These are phyloP conservation scores for Platerodrilus igneus DNA, from an alignment of 2,888 invertebrate species.

Conservation along the genomic window DNA sequence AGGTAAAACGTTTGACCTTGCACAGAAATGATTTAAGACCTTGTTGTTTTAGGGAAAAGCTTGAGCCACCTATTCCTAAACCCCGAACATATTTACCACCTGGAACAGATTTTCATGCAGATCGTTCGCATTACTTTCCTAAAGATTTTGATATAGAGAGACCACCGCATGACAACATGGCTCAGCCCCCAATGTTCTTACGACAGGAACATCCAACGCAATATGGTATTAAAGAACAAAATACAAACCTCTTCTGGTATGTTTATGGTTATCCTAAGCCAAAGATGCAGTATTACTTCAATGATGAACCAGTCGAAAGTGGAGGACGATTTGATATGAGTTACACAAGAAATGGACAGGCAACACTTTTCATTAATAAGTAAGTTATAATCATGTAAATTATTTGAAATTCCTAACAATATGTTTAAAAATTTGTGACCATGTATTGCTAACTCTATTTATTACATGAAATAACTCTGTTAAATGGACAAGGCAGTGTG, in stretches of 20 bases:
- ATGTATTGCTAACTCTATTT: too few species aligned
- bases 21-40: conserved; percentile 8
- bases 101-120: conserved; percentile 78
- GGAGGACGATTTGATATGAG: conserved; percentile 83
- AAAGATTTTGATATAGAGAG: conserved; percentile 88
- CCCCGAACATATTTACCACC: conserved; percentile 75
- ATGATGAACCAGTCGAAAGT: conserved; percentile 74
- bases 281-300: conserved; percentile 83
- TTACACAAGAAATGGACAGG: conserved; percentile 86
- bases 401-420: too few species aligned
- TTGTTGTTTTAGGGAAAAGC: conserved; percentile 56
- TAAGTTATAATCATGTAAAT: conserved; percentile 43
- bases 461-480: too few species aligned
- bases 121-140: conserved; percentile 82
- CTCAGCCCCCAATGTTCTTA: conserved; percentile 81
- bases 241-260: conserved; percentile 86
- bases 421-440: too few species aligned
- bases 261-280: conserved; percentile 97
- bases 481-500: too few species aligned
- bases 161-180: conserved; percentile 78
- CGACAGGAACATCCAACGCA: conserved; percentile 81
- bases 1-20: conserved; percentile 37
- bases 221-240: conserved; percentile 90
- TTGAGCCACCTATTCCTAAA: conserved; percentile 75
- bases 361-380: conserved; percentile 84